Evolutionary conservation across 2,113 vertebrate species (phyloP), one percentile per base, ranked within the genome.

Genomic region (Pterocles orientalis): DNA sequence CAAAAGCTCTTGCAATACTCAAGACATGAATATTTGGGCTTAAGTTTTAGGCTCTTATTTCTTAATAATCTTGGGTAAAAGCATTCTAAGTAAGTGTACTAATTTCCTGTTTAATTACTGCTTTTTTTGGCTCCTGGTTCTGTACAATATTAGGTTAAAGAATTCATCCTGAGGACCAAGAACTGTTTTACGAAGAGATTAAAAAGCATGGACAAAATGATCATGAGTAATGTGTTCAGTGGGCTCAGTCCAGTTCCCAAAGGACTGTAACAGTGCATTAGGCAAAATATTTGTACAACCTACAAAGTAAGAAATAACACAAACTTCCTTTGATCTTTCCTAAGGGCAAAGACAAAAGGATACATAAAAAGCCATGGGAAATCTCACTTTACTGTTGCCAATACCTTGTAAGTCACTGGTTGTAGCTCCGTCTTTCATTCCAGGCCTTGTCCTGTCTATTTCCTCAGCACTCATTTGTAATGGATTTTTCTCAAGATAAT

Each of bases 211-310:
- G 48, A 33, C 77, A 82, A 82, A 88, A 83, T 87, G 53, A 68
- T 85, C 48, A 18, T 56, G 61, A 95, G 61, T 70, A 87, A 60
- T 50, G 73, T 56, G 60, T 82, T 51, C 41, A 31, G 61, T 87
- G 87, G 78, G 94, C 73, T 69, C 70, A 57, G 36, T 39, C 70
- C 91, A 80, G 60, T 41, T 92, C 91, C 73, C 93, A 85, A 69
- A 61, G 73, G 86, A 61, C 73, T 54, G 18, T 36, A 90, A 60
- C 51, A 56, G 51, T 84, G 60, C 26, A 82, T 94, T 89, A 94
- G 23, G 78, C 45, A 96, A 97, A 97, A 92, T 87, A 91, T 87
- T 95, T 94, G 69, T 73, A 82, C 51, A 92, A 85, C n/a, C 82
- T 93, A 56, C 7, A 82, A 86, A 85, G 41, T 48, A 53, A 69